These are phyloP conservation scores for Fregetta grallaria DNA, from an alignment of 2,113 vertebrate species.

Conservation along the genomic window DNA sequence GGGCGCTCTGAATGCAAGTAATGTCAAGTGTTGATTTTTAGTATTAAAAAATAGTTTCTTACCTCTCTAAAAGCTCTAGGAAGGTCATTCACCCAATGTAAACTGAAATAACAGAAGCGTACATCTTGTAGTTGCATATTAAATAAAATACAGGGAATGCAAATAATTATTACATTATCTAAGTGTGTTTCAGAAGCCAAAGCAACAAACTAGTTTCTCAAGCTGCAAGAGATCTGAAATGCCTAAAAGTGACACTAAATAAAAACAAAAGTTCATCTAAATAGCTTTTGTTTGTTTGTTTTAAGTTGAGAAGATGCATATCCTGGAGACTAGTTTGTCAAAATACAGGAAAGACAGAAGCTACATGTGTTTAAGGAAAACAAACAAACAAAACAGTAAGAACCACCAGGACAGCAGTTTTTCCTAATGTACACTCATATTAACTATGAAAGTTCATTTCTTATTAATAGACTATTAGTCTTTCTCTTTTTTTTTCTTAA, in stretches of 20 bases:
- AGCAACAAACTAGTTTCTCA: not conserved
- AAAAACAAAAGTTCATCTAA: not conserved
- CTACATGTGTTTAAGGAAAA: not conserved
- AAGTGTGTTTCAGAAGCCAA: not conserved
- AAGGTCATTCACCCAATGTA: conserved; percentile 97
- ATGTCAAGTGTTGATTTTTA: not conserved
- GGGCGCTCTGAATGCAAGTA: not conserved
- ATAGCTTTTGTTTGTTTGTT: not conserved
- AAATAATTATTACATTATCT: not conserved
- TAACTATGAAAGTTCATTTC: not conserved
- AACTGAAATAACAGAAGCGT: conserved; percentile 72
- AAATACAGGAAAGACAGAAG: not conserved
- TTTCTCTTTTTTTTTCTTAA: not conserved
- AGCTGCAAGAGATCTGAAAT: not conserved
- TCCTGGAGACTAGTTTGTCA: not conserved
- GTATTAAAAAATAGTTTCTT: not conserved
- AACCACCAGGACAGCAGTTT: not conserved
- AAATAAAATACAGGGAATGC: not conserved
- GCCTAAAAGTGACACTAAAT: not conserved
- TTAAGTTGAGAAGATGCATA: not conserved
- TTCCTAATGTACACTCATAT: accelerated
- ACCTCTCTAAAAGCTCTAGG: conserved; percentile 91
- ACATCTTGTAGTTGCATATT: not conserved
- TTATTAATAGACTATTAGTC: not conserved
- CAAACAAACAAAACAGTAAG: not conserved